Base-by-base conservation (phyloP, 2,113 vertebrate species). In the Coreoperca whiteheadi region DNA sequence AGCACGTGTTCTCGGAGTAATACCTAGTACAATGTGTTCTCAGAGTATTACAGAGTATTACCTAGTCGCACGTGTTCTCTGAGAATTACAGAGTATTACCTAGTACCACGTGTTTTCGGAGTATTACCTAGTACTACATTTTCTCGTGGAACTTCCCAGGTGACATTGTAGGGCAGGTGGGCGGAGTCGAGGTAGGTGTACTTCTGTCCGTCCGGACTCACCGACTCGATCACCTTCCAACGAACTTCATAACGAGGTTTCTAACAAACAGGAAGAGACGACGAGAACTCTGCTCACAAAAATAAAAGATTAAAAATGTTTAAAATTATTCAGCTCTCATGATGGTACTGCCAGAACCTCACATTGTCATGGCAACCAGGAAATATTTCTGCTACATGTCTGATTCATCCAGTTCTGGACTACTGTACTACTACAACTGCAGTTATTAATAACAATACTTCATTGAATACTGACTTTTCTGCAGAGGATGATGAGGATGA, bases 161-260 rank as follows among this genome's bases (percentile, higher is more conserved):
- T 94, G 41, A 96, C 94, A 88, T 95, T 96, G 0, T 98, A 99
- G 12, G 97, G 96, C 66, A 99, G 95, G 65, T 97, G 96, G 91
- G 96, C 92, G 8, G 97, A 97, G 82, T 99, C 97, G 50, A 99
- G 95, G 0, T 97, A 99, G 83, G 97, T 97, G 90, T 97, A 97
- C 78, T 97, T 96, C 0, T 96, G 97, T 11, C 97, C 97, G 4
- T 99, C 98, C 0, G 96, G 96, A 93, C 98, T 98, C 85, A 97
- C 94, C 0, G 98, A 98, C 77, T 99, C 97, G 0, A 99, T 98
- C 87, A 99, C 96, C 92, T 97, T 99, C 98, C 98, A 99, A 1
- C 96, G 95, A 72, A 97, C 96, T 92, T 98, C 96, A 43, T 99
- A 98, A 16, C 96, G 96, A 54, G 98, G 98, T 82, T 99, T 99